Conservation (phyloP, 2,888 invertebrate species). For the Ferdinandea cuprea region DNA sequence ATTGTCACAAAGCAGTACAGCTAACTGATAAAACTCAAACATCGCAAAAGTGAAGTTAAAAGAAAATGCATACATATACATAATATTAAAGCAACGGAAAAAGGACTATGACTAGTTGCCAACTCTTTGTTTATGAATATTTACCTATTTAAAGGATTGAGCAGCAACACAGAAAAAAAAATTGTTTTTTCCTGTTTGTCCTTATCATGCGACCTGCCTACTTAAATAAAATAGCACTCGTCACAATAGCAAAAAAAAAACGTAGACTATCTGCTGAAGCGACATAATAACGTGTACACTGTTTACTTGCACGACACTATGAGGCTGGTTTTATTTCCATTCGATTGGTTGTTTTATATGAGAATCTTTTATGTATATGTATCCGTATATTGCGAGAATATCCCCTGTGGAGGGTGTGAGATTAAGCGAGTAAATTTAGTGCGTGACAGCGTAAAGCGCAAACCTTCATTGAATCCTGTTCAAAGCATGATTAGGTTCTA, state of each 20-base stretch:
- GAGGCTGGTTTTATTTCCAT: neutral
- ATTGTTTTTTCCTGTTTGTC: no score
- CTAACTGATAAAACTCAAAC: no score
- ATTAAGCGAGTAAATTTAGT: conserved; percentile 1
- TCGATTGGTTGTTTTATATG: neutral
- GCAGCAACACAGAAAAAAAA: no score
- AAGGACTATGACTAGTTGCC: no score
- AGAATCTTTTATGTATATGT: neutral
- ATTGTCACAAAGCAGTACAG: no score
- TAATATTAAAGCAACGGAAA: no score
- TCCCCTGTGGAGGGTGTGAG: no score
- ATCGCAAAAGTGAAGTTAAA: no score
- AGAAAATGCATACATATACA: no score
- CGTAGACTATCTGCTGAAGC: neutral
- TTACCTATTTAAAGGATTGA: no score
- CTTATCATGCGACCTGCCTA: conserved; percentile 10
- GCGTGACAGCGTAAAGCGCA: neutral
- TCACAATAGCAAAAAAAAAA: neutral
- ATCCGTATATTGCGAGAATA: neutral
- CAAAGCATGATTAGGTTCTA: neutral
- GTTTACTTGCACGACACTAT: neutral
- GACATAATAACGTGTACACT: neutral
- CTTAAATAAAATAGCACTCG: neutral
- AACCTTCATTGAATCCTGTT: neutral
- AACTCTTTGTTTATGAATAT: no score